Percentiles rank a stretch among this genome's conserved stretches.
Conservation (phyloP, 2,113 vertebrate species). For the Nycticorax nycticorax region DNA sequence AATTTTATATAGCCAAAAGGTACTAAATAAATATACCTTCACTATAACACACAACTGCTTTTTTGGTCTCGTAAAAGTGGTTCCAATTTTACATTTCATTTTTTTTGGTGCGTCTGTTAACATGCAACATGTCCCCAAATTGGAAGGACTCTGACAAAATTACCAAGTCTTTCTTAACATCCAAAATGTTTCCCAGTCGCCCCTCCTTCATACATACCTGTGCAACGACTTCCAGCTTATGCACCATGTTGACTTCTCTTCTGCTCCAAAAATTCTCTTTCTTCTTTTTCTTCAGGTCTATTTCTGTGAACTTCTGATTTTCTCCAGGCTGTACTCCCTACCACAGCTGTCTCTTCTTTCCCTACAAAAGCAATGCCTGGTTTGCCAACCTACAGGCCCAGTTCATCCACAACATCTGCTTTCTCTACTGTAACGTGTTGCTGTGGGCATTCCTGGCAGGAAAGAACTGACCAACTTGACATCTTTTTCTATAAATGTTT, state of each 20-base stretch:
- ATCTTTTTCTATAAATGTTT: conserved; percentile 33
- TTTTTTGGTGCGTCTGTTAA: neutral
- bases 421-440: neutral
- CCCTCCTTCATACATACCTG: neutral
- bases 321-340: neutral
- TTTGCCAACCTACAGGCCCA: neutral
- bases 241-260: neutral
- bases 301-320: neutral
- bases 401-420: neutral
- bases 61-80: neutral
- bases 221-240: neutral
- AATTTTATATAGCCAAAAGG: conserved; percentile 68
- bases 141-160: neutral
- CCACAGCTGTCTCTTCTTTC: neutral
- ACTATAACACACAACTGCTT: neutral
- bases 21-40: conserved; percentile 50
- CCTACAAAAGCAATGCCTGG: neutral
- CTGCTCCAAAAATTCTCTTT: neutral
- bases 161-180: neutral
- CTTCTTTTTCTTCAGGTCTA: neutral
- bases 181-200: neutral
- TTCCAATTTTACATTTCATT: neutral
- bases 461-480: neutral
- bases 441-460: conserved; percentile 9
- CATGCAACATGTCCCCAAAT: neutral